These are phyloP conservation scores for Panurus biarmicus DNA, from an alignment of 2,113 vertebrate species.

Conservation along the genomic window DNA sequence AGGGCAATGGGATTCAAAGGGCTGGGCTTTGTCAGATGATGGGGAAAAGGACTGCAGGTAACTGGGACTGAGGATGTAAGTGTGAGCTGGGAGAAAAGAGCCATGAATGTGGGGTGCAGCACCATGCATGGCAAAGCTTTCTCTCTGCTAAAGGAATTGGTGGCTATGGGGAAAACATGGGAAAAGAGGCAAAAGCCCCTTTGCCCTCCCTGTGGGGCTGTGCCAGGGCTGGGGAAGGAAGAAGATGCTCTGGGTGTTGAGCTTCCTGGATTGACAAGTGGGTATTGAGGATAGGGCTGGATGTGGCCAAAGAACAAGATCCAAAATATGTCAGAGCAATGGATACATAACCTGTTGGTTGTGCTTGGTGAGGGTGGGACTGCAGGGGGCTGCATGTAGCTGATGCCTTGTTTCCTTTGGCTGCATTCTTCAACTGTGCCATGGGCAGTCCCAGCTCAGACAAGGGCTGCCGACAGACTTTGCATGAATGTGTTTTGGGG, in stretches of 20 bases:
- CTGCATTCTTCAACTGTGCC: neutral
- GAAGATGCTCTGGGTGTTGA: neutral
- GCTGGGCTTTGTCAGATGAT: neutral
- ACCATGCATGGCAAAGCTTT: neutral
- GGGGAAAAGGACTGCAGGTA: neutral
- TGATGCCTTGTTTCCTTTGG: neutral
- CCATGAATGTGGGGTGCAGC: neutral
- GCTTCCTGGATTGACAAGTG: neutral
- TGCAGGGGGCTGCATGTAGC: neutral
- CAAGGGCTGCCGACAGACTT: neutral
- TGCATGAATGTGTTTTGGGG: neutral
- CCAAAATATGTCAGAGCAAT: neutral
- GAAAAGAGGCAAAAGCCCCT: neutral
- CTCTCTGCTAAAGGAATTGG: neutral
- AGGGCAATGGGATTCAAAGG: neutral
- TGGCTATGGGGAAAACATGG: neutral
- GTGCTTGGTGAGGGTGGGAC: neutral
- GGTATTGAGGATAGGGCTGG: neutral
- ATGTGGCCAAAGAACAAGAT: neutral
- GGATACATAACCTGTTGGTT: neutral
- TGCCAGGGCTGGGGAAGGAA: neutral
- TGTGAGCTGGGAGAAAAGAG: neutral
- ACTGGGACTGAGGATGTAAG: neutral
- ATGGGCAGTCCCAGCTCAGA: accelerated
- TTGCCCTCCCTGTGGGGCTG: neutral